A percentile compares a stretch with the other conserved stretches of the same genome.
These are phyloP conservation scores for Macaria notata DNA, from an alignment of 2,888 invertebrate species.

Conservation along the genomic window DNA sequence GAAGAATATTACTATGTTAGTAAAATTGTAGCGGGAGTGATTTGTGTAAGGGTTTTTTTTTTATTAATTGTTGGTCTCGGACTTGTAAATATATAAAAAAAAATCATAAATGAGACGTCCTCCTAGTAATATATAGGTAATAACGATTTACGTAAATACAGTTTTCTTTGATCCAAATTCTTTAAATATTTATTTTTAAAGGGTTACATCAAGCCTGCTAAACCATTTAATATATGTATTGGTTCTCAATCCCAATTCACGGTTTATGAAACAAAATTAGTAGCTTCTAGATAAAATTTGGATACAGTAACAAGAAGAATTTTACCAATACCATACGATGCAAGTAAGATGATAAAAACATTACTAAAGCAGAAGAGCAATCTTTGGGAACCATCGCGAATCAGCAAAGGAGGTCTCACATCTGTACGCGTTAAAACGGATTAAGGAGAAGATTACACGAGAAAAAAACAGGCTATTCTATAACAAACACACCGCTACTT, in stretches of 20 bases:
- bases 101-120: background rate
- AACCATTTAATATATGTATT: too few species aligned
- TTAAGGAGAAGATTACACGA: slow-evolving; percentile 75
- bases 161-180: background rate
- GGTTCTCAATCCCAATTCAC: too few species aligned
- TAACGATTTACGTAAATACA: background rate
- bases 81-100: too few species aligned
- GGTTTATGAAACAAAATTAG: too few species aligned
- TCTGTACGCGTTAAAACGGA: slow-evolving; percentile 80
- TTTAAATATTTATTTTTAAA: too few species aligned
- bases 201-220: too few species aligned
- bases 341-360: slow-evolving; percentile 9
- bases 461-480: slow-evolving; percentile 52
- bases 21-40: too few species aligned
- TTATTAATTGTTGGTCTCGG: too few species aligned
- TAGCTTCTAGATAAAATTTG: too few species aligned
- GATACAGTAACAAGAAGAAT: too few species aligned
- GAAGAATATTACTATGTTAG: slow-evolving; percentile 2
- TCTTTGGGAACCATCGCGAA: slow-evolving; percentile 48
- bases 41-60: too few species aligned
- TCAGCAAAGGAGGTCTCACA: slow-evolving; percentile 54
- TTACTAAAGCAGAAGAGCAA: slow-evolving; percentile 34
- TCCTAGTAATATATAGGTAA: background rate
- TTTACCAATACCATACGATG: too few species aligned
- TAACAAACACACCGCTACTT: slow-evolving; percentile 74